These are phyloP conservation scores for Spinus olivaceus DNA, from an alignment of 2,797 vertebrate genomes.

Conservation along the genomic window DNA sequence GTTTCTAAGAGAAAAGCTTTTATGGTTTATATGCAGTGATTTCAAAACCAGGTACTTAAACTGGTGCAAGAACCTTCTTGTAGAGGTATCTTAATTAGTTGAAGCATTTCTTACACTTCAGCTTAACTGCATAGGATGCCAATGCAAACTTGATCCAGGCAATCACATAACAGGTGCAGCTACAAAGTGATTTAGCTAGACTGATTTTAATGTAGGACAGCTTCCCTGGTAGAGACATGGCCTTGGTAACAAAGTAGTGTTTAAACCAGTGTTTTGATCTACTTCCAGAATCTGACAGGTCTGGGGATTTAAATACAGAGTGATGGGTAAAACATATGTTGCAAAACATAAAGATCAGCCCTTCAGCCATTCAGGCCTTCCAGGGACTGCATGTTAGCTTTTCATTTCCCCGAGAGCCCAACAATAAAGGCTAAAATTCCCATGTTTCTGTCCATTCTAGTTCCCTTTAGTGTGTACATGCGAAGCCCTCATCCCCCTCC, in stretches of 20 bases:
- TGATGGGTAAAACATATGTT: slow-evolving; percentile 37
- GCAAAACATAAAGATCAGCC: slow-evolving; percentile 56
- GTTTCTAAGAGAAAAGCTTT: slow-evolving; percentile 50
- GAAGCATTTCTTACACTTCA: background rate
- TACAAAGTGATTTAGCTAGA: background rate
- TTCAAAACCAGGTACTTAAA: slow-evolving; percentile 10
- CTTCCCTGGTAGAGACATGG: slow-evolving; percentile 56
- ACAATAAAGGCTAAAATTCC: slow-evolving; percentile 59
- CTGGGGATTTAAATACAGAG: slow-evolving; percentile 56
- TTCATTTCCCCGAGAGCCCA: slow-evolving; percentile 45
- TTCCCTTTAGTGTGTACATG: slow-evolving; percentile 32
- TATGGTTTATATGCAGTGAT: background rate
- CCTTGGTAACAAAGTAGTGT: slow-evolving; percentile 57
- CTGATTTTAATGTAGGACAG: background rate
- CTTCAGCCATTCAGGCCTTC: slow-evolving; percentile 62
- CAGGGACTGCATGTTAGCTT: slow-evolving; percentile 49
- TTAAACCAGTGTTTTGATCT: slow-evolving; percentile 45
- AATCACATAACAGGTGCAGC: background rate
- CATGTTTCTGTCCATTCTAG: slow-evolving; percentile 43
- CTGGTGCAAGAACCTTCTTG: background rate
- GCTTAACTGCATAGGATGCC: background rate
- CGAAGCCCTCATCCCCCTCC: background rate
- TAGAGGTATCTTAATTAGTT: slow-evolving; percentile 11
- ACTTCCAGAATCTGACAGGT: slow-evolving; percentile 21
- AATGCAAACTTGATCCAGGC: background rate